Percentiles rank a stretch among this genome's conserved stretches.
phyloP scores from a whole-genome alignment of 2,888 invertebrate genomes.

The Dorcus parallelipipedus region DNA sequence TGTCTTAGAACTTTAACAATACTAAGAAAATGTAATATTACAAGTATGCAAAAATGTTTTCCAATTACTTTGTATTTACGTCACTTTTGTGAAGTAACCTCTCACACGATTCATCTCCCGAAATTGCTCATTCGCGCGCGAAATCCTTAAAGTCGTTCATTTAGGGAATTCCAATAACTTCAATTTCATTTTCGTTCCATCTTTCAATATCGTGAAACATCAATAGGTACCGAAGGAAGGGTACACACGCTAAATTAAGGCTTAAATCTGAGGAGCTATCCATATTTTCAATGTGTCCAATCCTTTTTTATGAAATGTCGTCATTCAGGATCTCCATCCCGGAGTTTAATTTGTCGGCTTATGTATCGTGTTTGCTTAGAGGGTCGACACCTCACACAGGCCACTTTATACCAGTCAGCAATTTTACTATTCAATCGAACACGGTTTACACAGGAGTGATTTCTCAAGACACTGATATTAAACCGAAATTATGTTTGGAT shows the following conservation, averaged over 20 bases:
- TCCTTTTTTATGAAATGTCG: constrained; percentile 44
- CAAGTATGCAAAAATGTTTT: no score
- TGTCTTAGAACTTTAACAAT: no score
- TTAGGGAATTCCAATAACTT: constrained; percentile 14
- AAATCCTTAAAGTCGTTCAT: constrained; percentile 8
- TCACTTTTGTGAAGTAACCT: no score
- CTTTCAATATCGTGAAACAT: constrained; percentile 2
- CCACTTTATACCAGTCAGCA: constrained; percentile 40
- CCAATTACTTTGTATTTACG: no score
- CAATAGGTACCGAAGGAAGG: constrained; percentile 4
- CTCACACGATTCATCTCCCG: no score
- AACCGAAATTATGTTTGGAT: background rate
- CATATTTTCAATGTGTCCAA: constrained; percentile 36
- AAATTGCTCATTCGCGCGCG: background rate
- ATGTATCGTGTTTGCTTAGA: constrained; percentile 45
- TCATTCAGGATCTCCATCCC: constrained; percentile 26
- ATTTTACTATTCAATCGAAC: constrained; percentile 38
- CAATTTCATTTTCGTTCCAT: constrained; percentile 15
- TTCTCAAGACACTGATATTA: background rate
- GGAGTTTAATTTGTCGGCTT: constrained; percentile 46
- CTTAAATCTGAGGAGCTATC: constrained; percentile 24
- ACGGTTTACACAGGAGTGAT: constrained; percentile 30
- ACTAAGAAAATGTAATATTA: no score
- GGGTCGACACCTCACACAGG: constrained; percentile 41
- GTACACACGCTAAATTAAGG: background rate